A percentile compares a stretch with the other conserved stretches of the same genome.
These are phyloP conservation scores for Drosophila koepferae DNA, from an alignment of 2,888 invertebrate species.

Conservation along the genomic window DNA sequence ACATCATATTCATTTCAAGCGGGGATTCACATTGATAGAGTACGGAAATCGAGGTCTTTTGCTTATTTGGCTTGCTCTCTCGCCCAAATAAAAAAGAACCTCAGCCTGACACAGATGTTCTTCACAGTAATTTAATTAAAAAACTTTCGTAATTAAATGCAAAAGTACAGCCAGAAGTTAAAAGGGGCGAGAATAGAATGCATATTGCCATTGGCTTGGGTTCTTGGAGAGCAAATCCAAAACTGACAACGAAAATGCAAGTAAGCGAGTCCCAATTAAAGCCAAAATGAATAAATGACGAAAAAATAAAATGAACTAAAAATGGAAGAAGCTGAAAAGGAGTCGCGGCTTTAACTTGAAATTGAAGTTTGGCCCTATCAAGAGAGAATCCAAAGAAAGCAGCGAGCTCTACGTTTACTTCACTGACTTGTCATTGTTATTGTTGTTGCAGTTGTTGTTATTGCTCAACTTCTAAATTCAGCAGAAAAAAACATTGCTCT, in stretches of 20 bases:
- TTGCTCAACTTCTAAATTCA: conserved; percentile 20
- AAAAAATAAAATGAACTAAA: not conserved
- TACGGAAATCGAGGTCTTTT: not conserved
- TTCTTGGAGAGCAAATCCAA: conserved; percentile 42
- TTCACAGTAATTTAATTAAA: conserved; percentile 77
- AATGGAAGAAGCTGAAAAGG: conserved; percentile 27
- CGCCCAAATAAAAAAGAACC: conserved; percentile 42
- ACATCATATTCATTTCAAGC: conserved; percentile 9
- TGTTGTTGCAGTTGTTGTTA: not conserved
- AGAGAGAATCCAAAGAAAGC: conserved; percentile 9
- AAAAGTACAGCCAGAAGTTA: conserved; percentile 51
- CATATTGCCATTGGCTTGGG: conserved; percentile 33
- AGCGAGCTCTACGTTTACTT: conserved; percentile 9
- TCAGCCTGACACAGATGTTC: conserved; percentile 76
- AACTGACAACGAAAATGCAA: conserved; percentile 78
- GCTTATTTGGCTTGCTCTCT: not conserved
- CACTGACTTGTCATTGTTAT: conserved; percentile 1
- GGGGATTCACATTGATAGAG: conserved; percentile 23
- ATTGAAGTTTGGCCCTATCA: conserved; percentile 48
- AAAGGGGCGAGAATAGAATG: conserved; percentile 38
- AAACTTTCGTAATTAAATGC: conserved; percentile 79
- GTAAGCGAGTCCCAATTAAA: conserved; percentile 78
- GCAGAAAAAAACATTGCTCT: conserved; percentile 31
- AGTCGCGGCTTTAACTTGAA: conserved; percentile 41
- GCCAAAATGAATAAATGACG: conserved; percentile 63